Evolutionary conservation across 2,113 vertebrate genomes (phyloP), one percentile per base, ranked within the genome.

Genomic region (Perccottus glenii): DNA sequence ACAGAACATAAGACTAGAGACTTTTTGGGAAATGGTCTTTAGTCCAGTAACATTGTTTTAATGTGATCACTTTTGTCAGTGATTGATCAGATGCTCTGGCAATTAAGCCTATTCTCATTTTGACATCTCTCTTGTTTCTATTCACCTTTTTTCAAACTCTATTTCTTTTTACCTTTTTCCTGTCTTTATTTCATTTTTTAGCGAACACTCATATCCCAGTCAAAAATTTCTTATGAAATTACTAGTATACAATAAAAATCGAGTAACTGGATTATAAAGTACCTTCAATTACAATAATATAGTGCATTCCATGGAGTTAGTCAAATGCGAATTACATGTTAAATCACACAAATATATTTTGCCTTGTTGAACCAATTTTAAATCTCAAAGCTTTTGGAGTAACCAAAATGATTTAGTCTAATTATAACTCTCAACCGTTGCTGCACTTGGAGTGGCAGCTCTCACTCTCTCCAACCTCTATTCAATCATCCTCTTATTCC

Each of bases 401-500:
- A 27, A 27, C 19, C 19, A 27, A 27, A 27, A 27, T 12, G 33
- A 36, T 38, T 55, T 55, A 6, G 6, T 38, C 33, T 55, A 55
- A 55, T 55, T 36, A 8, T 40, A 40, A 50, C 67, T 61, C 57
- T 79, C 67, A 8, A 60, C 72, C 60, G 78, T 57, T n/a, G 52
- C 74, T 76, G 14, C 67, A 62, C 27, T 63, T 82, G 68, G 42
- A 85, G 81, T 86, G 88, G 87, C 88, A 90, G 87, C 70, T 83
- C 85, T 91, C 32, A 77, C 73, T 82, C 84, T 83, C 86, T 50
- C 65, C 59, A 16, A 81, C 78, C 47, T 69, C 86, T 77, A 83
- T 89, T 86, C 87, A 85, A 73, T 81, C 84, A 80, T 80, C 67
- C 73, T 73, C 78, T 86, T 84, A 82, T 87, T 89, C 85, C 85